A percentile compares a stretch with the other conserved stretches of the same genome.
These are phyloP conservation scores for Sebastes taczanowskii DNA, from an alignment of 2,797 vertebrate genomes.

Conservation along the genomic window DNA sequence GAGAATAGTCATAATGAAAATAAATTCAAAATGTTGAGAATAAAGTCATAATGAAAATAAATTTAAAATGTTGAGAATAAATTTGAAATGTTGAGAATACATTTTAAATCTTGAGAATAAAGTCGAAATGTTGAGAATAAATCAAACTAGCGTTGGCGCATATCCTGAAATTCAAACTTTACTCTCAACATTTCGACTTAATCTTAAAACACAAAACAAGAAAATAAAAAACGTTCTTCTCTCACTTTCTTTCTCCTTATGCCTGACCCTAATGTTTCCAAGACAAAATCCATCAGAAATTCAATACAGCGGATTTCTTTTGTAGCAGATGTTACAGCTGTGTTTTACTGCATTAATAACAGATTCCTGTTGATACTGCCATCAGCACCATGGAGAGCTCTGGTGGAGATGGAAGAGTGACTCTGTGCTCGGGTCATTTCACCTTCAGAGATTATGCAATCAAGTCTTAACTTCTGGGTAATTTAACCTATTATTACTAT, in stretches of 20 bases:
- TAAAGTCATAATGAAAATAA: no score
- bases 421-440: neutral
- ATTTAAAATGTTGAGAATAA: neutral
- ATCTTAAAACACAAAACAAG: neutral
- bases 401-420: neutral
- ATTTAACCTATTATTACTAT: neutral
- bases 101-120: neutral
- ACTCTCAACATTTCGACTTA: neutral
- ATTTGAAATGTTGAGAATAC: neutral
- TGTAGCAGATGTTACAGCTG: neutral
- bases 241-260: neutral
- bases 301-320: neutral
- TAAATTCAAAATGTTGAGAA: no score
- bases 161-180: neutral
- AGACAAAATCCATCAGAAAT: neutral
- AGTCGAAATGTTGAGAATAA: neutral
- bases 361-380: neutral
- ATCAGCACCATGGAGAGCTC: slow-evolving; percentile 68
- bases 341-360: neutral
- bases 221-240: neutral
- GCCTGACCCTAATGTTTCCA: neutral
- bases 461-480: neutral
- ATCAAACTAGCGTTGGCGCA: neutral
- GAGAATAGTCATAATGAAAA: no score
- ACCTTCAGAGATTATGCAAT: neutral